Evolutionary conservation across 1,140 invertebrate genomes (phyloP), one percentile per base, ranked within the genome.

Genomic region (Pectinophora gossypiella): DNA sequence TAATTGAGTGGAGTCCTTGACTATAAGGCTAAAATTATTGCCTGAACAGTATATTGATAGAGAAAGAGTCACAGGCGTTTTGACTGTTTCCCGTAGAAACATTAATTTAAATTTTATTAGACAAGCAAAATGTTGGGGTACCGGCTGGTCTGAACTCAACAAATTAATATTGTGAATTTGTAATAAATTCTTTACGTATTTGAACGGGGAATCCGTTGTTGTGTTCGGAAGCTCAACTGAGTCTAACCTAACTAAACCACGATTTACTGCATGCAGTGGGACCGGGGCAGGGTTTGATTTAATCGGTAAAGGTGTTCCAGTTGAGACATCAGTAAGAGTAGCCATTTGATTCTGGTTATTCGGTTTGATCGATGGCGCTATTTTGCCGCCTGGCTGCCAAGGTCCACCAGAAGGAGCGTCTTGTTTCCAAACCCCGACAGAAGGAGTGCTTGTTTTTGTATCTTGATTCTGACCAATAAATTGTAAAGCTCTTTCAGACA

Each of bases 51-150:
- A 70, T 16, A 86, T 59, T 1, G 67, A 59, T n/a, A 78, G 55
- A 36, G 57, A 70, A 7, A 86, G 50, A 19, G 56, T 50, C 4
- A 83, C 52, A 6, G 68, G 56, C 22, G 60, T 19, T 9, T 61
- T 32, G 35, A 43, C 60, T 5, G 43, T 48, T 12, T 75, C 70
- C 58, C 82, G 77, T 23, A 72, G 59, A 49, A 73, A 80, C 19
- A 59, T 19, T 13, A 80, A 67, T 63, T 73, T 83, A 44, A 83
- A 80, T 57, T 75, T 80, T n/a, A 81, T 70, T 19, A 86, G 63
- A 48, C 61, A 68, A 4, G 44, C 21, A 47, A 65, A 72, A 15
- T 66, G 22, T 15, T 4, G 0, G 0, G 62, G 13, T 19, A 72
- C 38, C 18, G 12, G 19, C 15, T 52, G 35, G 19, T 32, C 49